phyloP scores from a whole-genome alignment of 1,140 invertebrate species.

The Xylocopa sonorina region DNA sequence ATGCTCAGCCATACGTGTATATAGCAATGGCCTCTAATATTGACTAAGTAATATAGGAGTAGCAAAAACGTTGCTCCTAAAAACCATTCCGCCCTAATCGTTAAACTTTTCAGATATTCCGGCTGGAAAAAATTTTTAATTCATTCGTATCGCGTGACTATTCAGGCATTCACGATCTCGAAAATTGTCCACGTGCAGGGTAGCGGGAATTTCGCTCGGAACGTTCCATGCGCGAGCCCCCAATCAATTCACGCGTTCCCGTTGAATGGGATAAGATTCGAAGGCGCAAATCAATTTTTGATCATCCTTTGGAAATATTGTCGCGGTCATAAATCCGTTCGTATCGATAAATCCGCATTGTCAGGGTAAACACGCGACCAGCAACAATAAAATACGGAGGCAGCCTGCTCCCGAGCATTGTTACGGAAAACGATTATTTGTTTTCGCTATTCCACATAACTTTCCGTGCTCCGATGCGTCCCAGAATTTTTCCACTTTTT shows the following conservation, averaged over 20 bases:
- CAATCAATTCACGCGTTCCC: neutral
- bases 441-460: slow-evolving; percentile 52
- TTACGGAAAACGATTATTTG: slow-evolving; percentile 65
- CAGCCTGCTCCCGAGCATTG: slow-evolving; percentile 42
- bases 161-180: neutral
- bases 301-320: slow-evolving; percentile 2
- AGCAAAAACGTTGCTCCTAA: no score
- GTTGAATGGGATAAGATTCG: neutral
- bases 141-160: no score
- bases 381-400: slow-evolving; percentile 23
- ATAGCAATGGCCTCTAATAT: no score
- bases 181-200: no score
- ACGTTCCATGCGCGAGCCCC: no score
- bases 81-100: no score
- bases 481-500: slow-evolving; percentile 40
- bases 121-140: no score
- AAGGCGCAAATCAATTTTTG: neutral
- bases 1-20: neutral
- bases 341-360: slow-evolving; percentile 30
- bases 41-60: no score
- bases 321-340: slow-evolving; percentile 30
- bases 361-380: slow-evolving; percentile 19
- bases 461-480: slow-evolving; percentile 49
- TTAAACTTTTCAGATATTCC: no score
- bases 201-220: neutral